Conservation (phyloP, 2,888 invertebrate genomes). For the Lymantria dispar region DNA sequence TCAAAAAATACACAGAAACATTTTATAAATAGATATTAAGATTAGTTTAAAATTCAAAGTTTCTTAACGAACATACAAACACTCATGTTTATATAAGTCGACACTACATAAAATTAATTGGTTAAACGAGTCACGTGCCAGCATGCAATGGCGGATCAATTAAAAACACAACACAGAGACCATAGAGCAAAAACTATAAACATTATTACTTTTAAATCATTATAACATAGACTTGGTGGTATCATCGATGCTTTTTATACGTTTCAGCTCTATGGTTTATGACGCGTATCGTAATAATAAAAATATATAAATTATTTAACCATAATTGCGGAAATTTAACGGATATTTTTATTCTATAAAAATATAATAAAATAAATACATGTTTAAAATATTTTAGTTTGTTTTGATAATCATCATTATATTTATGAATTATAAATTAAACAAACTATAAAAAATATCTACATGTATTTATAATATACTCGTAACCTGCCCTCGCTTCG, state of each 20-base stretch:
- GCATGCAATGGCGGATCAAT: conserved; percentile 25
- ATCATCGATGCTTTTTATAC: conserved; percentile 14
- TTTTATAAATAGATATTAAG: no score
- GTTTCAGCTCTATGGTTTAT: conserved; percentile 7
- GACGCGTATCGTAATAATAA: background rate
- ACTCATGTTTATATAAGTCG: background rate
- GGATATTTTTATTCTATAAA: background rate
- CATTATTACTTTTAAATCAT: conserved; percentile 9
- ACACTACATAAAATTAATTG: conserved; percentile 29
- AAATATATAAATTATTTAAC: background rate
- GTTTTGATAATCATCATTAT: no score
- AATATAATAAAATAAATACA: background rate
- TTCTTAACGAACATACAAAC: no score
- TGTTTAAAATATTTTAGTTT: background rate
- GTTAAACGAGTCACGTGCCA: conserved; percentile 24
- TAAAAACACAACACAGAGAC: conserved; percentile 22
- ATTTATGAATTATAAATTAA: no score
- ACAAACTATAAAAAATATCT: conserved; percentile 6
- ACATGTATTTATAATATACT: conserved; percentile 16
- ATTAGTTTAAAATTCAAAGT: no score
- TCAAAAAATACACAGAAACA: no score
- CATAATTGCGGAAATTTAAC: background rate
- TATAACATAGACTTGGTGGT: background rate
- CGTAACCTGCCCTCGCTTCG: conserved; percentile 16
- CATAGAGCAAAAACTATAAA: conserved; percentile 17